Conservation (phyloP, 2,888 invertebrate species). For the Oxycera nigricornis region DNA sequence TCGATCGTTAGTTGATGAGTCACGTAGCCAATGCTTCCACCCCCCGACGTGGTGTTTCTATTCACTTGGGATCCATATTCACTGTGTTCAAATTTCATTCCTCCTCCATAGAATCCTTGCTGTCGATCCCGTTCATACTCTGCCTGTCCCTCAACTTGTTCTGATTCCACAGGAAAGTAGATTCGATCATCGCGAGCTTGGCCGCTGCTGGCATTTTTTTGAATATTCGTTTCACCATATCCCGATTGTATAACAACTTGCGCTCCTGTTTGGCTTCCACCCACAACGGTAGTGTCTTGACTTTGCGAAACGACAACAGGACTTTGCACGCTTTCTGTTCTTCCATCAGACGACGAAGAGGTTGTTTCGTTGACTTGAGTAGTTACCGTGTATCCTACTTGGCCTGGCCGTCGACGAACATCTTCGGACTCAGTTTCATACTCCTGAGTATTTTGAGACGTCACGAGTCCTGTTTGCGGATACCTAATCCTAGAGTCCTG, state of each 20-base stretch:
- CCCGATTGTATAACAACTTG: neutral
- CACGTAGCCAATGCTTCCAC: conserved; percentile 15
- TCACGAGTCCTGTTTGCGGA: neutral
- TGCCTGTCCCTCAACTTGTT: neutral
- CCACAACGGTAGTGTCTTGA: neutral
- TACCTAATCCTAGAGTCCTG: neutral
- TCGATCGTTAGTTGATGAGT: conserved; percentile 32
- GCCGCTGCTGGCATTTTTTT: neutral
- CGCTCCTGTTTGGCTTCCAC: neutral
- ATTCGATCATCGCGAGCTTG: neutral
- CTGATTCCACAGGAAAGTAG: neutral
- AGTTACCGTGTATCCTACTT: conserved; percentile 13
- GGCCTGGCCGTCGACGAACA: conserved; percentile 6
- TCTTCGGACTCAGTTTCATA: conserved; percentile 12
- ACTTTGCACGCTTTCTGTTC: neutral
- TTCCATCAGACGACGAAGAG: neutral
- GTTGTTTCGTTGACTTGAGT: conserved; percentile 10
- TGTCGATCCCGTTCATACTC: conserved; percentile 17
- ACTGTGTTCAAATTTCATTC: conserved; percentile 5
- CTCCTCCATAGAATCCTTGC: conserved; percentile 3
- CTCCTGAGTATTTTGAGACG: conserved; percentile 2
- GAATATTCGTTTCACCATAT: neutral
- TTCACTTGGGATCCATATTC: conserved; percentile 31
- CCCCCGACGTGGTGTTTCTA: conserved; percentile 1
- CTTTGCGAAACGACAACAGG: neutral